phyloP scores from a whole-genome alignment of 2,888 invertebrate genomes.

The Lordiphosa andalusiaca region DNA sequence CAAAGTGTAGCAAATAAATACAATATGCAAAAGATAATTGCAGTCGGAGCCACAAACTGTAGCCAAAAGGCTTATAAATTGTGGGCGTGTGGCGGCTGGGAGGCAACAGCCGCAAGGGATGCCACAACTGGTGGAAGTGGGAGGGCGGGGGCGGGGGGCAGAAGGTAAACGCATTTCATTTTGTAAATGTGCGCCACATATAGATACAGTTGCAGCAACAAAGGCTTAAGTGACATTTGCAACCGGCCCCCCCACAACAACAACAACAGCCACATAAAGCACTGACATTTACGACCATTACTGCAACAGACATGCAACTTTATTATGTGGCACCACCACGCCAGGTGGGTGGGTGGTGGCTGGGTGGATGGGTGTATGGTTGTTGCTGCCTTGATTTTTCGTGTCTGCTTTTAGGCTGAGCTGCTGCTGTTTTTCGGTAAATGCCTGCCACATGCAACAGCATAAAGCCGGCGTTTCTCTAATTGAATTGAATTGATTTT shows the following conservation, averaged over 20 bases:
- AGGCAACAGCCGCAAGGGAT: constrained; percentile 15
- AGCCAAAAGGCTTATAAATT: constrained; percentile 73
- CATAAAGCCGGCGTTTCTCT: constrained; percentile 42
- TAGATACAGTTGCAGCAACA: constrained; percentile 11
- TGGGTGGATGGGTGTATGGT: constrained; percentile 3
- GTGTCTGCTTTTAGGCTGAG: constrained; percentile 45
- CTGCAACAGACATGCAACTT: constrained; percentile 36
- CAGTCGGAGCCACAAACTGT: constrained; percentile 75
- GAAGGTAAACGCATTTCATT: constrained; percentile 53
- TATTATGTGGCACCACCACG: constrained; percentile 24
- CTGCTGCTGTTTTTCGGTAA: constrained; percentile 17
- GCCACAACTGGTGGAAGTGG: not conserved
- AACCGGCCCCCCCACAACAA: constrained; percentile 17
- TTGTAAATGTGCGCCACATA: constrained; percentile 45
- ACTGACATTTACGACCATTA: constrained; percentile 42
- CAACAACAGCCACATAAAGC: constrained; percentile 23
- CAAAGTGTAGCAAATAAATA: constrained; percentile 74
- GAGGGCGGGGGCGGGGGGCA: not conserved
- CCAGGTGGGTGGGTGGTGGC: constrained; percentile 2
- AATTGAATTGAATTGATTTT: constrained; percentile 66
- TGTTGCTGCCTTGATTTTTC: constrained; percentile 33
- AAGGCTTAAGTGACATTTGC: constrained; percentile 27
- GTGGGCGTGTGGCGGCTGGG: constrained; percentile 39
- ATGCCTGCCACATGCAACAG: constrained; percentile 36
- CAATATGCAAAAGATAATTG: constrained; percentile 77